A percentile compares a stretch with the other conserved stretches of the same genome.
Evolutionary conservation across 2,888 invertebrate species (phyloP).

Genomic region (Pandemis corylana): DNA sequence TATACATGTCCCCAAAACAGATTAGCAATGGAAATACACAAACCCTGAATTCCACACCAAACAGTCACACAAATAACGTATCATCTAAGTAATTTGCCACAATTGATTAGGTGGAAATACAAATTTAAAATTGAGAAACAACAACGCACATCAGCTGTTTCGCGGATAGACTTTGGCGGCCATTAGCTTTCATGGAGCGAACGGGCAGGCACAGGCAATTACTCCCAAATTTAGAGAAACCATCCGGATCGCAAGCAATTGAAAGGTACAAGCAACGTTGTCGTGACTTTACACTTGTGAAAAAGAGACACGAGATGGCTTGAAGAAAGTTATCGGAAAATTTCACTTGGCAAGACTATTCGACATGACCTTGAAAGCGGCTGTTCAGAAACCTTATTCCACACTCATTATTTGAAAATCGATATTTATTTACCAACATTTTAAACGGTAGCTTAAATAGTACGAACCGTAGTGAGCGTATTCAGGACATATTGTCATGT

Average conservation of each 20-base stretch:
- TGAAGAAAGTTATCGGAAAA: slow-evolving; percentile 49
- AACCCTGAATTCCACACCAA: slow-evolving; percentile 78
- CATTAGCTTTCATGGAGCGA: slow-evolving; percentile 74
- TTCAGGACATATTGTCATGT: too few relatives aligned
- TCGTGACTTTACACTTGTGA: slow-evolving; percentile 37
- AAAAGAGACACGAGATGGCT: slow-evolving; percentile 52
- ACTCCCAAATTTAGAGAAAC: slow-evolving; percentile 49
- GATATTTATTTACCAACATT: neutral
- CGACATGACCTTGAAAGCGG: slow-evolving; percentile 67
- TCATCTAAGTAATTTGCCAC: slow-evolving; percentile 70
- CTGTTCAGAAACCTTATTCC: slow-evolving; percentile 22
- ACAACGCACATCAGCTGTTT: slow-evolving; percentile 84
- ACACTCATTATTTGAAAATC: slow-evolving; percentile 2
- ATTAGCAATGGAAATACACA: slow-evolving; percentile 58
- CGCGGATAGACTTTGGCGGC: slow-evolving; percentile 74
- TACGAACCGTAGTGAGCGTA: too few relatives aligned
- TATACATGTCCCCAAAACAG: slow-evolving; percentile 51
- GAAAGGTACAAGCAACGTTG: slow-evolving; percentile 33
- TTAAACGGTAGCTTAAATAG: neutral
- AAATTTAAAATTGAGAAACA: slow-evolving; percentile 60
- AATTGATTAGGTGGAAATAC: slow-evolving; percentile 55
- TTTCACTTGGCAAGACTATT: slow-evolving; percentile 44
- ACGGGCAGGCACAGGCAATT: slow-evolving; percentile 44
- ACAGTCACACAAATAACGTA: slow-evolving; percentile 65
- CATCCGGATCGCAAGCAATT: slow-evolving; percentile 27